Evolutionary conservation across 2,888 invertebrate species (phyloP).

Genomic region (Erynnis tages): DNA sequence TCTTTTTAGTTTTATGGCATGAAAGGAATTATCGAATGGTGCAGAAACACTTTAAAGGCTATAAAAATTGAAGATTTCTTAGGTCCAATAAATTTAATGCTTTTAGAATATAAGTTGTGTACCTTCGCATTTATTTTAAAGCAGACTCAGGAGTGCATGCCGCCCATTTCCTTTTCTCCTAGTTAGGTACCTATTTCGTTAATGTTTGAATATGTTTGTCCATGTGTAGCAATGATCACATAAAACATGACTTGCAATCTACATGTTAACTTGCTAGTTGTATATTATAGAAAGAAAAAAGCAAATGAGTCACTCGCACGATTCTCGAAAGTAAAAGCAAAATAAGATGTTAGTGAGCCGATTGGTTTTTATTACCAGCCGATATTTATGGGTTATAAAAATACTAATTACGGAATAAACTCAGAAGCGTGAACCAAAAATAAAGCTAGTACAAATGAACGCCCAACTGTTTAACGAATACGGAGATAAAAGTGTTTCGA

Average conservation of each 20-base stretch:
- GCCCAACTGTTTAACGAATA: constrained; percentile 6
- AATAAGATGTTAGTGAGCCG: not conserved
- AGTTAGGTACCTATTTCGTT: not conserved
- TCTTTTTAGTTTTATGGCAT: not conserved
- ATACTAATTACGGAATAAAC: constrained; percentile 10
- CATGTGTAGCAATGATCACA: no score
- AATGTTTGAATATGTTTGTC: not conserved
- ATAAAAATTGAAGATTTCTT: no score
- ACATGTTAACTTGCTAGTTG: no score
- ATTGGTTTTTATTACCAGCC: not conserved
- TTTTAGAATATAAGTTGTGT: not conserved
- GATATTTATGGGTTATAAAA: constrained; percentile 10
- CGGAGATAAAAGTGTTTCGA: constrained; percentile 40
- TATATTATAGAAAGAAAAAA: no score
- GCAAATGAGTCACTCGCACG: no score
- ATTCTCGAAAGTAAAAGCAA: not conserved
- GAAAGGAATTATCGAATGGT: not conserved
- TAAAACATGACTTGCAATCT: no score
- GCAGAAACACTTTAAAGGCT: not conserved
- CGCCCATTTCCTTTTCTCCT: no score
- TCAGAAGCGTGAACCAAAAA: constrained; percentile 1
- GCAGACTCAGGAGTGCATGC: no score
- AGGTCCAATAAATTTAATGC: no score
- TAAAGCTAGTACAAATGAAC: constrained; percentile 8
- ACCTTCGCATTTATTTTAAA: no score